Conservation (phyloP, 2,113 vertebrate genomes). For the Oreocharis arfaki region DNA sequence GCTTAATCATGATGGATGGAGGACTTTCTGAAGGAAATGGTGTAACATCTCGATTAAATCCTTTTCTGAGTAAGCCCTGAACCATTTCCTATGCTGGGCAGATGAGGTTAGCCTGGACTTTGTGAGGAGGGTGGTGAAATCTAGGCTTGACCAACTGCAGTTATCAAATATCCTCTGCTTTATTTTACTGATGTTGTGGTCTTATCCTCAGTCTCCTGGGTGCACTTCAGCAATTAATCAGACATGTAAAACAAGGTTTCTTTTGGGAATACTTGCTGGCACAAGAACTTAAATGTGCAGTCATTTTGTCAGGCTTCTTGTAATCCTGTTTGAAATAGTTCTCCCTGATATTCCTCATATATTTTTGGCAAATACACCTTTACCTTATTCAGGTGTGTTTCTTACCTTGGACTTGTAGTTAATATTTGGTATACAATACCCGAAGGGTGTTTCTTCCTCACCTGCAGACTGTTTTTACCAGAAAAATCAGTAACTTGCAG, state of each 20-base stretch:
- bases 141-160: neutral
- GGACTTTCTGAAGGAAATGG: neutral
- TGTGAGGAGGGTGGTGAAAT: neutral
- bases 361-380: neutral
- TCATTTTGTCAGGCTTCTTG: neutral
- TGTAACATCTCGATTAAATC: neutral
- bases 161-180: neutral
- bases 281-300: neutral
- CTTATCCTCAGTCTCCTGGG: neutral
- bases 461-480: neutral
- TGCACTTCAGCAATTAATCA: neutral
- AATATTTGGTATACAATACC: neutral
- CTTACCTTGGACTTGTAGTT: neutral
- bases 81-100: neutral
- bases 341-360: neutral
- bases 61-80: conserved; percentile 17
- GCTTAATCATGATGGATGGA: neutral
- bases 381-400: neutral
- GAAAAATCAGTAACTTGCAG: neutral
- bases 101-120: neutral
- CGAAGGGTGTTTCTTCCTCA: neutral
- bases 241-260: neutral
- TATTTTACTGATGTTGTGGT: neutral
- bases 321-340: neutral
- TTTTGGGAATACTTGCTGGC: neutral